Evolutionary conservation across 2,888 invertebrate genomes (phyloP), one percentile per base, ranked within the genome.

Genomic region (Scaptomyza reducta): DNA sequence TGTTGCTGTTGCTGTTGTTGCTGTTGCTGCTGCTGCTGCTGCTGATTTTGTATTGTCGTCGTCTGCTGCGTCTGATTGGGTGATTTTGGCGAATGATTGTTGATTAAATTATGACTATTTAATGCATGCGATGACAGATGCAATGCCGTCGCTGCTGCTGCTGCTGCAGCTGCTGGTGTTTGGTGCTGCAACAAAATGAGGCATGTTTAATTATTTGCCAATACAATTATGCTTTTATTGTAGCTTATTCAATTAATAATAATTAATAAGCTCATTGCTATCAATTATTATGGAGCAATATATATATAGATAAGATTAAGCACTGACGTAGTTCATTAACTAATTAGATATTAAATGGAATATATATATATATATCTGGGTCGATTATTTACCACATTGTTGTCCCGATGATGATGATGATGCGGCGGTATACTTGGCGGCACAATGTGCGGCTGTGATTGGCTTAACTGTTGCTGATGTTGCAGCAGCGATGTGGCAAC

Each of bases 81-180:
- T 64, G 92, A 92, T 90, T 92, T 92, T 70, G 92, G 91, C 68
- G 92, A 91, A 88, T 89, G 90, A 88, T 90, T 91, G 80, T 80
- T 89, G 79, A 91, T 87, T 90, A 91, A 88, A 90, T 91, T 91
- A 91, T 91, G 91, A 91, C 91, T 91, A 90, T 89, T 91, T 88
- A 91, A 89, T 82, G 90, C 91, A 89, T 92, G 91, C 81, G 91
- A 90, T 82, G 92, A 90, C 81, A 91, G 87, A 88, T 92, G 91
- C 79, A 91, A 86, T 27, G 84, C 85, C 27, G 75, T 75, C 67
- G 79, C 88, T 72, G 73, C 61, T 65, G 76, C 73, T 38, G 76
- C 57, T 65, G 76, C 73, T 33, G 75, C 57, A 62, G 74, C 56
- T 60, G 75, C 51, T 53, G 68, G 81, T 70, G 89, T 87, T 67